A percentile compares a stretch with the other conserved stretches of the same genome.
phyloP scores from a whole-genome alignment of 2,113 vertebrate genomes.

The Zootoca vivipara region DNA sequence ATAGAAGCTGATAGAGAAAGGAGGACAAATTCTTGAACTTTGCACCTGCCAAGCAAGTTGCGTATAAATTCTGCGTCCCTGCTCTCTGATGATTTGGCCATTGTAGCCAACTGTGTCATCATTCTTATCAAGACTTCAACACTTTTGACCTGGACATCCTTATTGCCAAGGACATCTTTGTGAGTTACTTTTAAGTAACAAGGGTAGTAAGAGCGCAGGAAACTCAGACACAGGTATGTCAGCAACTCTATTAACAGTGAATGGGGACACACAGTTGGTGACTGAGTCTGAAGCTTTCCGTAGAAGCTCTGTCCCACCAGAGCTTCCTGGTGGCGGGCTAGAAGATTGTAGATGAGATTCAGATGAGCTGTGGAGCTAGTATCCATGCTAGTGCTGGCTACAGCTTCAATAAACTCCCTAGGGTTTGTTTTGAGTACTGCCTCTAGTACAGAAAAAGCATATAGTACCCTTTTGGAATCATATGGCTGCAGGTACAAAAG shows the following conservation, averaged over 20 bases:
- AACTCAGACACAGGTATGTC: constrained; percentile 88
- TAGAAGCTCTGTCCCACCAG: constrained; percentile 91
- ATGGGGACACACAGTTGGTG: constrained; percentile 78
- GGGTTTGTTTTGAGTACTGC: constrained; percentile 90
- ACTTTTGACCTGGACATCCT: constrained; percentile 95
- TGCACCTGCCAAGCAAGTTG: constrained; percentile 83
- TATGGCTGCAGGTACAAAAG: constrained; percentile 89
- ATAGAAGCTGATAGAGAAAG: constrained; percentile 92
- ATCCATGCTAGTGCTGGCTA: constrained; percentile 87
- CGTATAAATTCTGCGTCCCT: constrained; percentile 74
- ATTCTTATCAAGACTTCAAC: constrained; percentile 89
- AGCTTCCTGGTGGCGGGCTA: constrained; percentile 93
- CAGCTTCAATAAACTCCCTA: constrained; percentile 87
- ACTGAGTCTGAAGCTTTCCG: constrained; percentile 80
- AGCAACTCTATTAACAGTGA: constrained; percentile 90
- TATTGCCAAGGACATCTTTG: constrained; percentile 87
- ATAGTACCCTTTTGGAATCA: constrained; percentile 85
- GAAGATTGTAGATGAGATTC: constrained; percentile 92
- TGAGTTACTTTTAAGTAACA: constrained; percentile 83
- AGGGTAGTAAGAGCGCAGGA: constrained; percentile 92
- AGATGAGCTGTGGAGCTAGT: constrained; percentile 91
- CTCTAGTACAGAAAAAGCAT: constrained; percentile 89
- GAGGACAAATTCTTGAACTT: constrained; percentile 89
- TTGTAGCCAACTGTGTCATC: constrained; percentile 78
- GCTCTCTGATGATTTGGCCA: constrained; percentile 75